Conservation (phyloP, 2,888 invertebrate genomes). For the Drosophila flavopinicola region DNA sequence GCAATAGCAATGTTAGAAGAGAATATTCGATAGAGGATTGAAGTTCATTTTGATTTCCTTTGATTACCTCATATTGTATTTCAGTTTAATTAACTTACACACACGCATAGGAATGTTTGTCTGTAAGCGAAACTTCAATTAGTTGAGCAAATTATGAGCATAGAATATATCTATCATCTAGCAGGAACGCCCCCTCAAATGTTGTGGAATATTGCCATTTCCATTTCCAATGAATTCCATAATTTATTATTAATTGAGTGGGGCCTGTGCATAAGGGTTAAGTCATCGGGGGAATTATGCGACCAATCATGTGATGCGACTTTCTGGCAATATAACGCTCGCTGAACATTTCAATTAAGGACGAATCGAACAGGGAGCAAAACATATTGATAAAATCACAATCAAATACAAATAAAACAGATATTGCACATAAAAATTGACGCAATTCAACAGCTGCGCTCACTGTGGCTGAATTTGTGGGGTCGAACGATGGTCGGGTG, state of each 20-base stretch:
- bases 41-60: slow-evolving; percentile 18
- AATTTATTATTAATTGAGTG: slow-evolving; percentile 74
- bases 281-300: slow-evolving; percentile 32
- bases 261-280: slow-evolving; percentile 23
- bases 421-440: slow-evolving; percentile 76
- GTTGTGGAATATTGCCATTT: slow-evolving; percentile 27
- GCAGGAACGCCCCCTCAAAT: slow-evolving; percentile 11
- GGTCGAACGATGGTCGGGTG: too few species aligned
- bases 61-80: slow-evolving; percentile 17
- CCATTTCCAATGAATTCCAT: slow-evolving; percentile 68
- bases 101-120: slow-evolving; percentile 12
- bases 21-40: not conserved
- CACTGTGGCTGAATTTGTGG: slow-evolving; percentile 8
- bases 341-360: slow-evolving; percentile 74
- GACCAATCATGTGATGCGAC: slow-evolving; percentile 38
- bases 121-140: slow-evolving; percentile 23
- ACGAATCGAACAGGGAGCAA: slow-evolving; percentile 25
- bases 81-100: slow-evolving; percentile 36
- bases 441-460: slow-evolving; percentile 61
- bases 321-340: slow-evolving; percentile 41
- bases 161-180: slow-evolving; percentile 7
- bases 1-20: slow-evolving; percentile 1
- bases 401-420: slow-evolving; percentile 75
- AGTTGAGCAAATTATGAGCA: slow-evolving; percentile 15
- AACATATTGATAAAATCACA: slow-evolving; percentile 78